Evolutionary conservation across 2,113 vertebrate genomes (phyloP), one percentile per base, ranked within the genome.

Genomic region (Otolemur garnettii): DNA sequence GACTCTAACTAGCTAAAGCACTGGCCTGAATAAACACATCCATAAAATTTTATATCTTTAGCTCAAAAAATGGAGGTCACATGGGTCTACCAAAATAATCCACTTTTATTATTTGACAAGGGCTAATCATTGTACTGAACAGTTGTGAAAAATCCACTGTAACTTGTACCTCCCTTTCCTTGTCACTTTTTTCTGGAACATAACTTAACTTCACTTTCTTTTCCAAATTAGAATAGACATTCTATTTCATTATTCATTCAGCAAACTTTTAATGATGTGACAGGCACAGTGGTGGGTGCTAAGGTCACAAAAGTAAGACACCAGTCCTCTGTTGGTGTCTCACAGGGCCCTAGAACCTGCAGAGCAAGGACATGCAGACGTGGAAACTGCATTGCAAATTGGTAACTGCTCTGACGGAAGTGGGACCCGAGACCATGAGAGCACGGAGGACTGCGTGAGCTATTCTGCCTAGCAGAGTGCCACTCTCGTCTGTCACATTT

Each of bases 241-340:
- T 87, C 24, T 57, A 19, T 90, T 94, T 95, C 30, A 68, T 87
- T 82, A 45, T 86, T 79, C 24, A 77, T 78, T 87, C 62, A 71
- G 33, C 55, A 83, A 90, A 94, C 8, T 11, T 68, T 55, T 83
- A 60, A 77, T 64, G 9, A 64, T 80, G 50, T 68, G 33, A 79
- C 28, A 69, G 57, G 38, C 14, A 62, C 81, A 33, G 9, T 83
- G 60, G 22, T 64, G 12, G 60, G 30, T 87, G 18, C 50, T 68
- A 72, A 24, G 24, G 15, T 75, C 84, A 77, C 71, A 92, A 79
- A 93, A 81, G 42, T 88, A 86, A 94, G 79, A 64, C 7, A 33
- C 28, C 59, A n/a, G 62, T 94, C 30, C 38, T 90, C 42, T 72
- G 22, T 26, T 83, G 30, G 30, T n/a, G 50, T 4, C 35, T 17